Evolutionary conservation across 2,888 invertebrate species (phyloP).

Genomic region (Sceliomorpha sp.): DNA sequence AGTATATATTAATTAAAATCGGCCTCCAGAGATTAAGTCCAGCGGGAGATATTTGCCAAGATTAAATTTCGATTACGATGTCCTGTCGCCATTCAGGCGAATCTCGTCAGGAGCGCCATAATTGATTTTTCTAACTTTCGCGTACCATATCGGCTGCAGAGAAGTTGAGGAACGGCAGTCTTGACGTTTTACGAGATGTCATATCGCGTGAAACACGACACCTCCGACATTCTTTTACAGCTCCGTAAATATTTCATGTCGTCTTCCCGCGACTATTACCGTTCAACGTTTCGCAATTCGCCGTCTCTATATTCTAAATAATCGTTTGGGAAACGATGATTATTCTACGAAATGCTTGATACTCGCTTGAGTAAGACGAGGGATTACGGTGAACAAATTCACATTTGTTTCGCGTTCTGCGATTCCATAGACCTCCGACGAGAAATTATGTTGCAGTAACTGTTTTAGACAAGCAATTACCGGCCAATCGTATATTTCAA

Average conservation of each 20-base stretch:
- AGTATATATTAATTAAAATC: constrained; percentile 76
- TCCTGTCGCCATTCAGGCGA: constrained; percentile 45
- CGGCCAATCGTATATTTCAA: neutral
- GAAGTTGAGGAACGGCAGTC: neutral
- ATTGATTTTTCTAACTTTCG: constrained; percentile 60
- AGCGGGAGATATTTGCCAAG: constrained; percentile 60
- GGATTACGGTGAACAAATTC: no score
- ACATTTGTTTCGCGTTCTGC: no score
- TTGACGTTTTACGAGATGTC: neutral
- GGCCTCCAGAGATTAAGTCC: constrained; percentile 57
- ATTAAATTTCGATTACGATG: constrained; percentile 66
- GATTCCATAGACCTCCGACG: no score
- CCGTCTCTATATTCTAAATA: constrained; percentile 14
- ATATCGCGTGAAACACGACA: constrained; percentile 40
- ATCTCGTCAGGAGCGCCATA: constrained; percentile 46
- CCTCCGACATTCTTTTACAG: constrained; percentile 32
- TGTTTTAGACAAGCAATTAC: no score
- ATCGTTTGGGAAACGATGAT: neutral
- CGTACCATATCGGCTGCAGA: constrained; percentile 29
- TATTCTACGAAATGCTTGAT: no score
- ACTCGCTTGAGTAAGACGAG: no score
- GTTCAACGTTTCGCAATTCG: constrained; percentile 16
- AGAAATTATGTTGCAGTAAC: no score
- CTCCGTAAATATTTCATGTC: constrained; percentile 23
- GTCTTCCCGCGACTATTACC: constrained; percentile 25